Conservation (phyloP, 2,888 invertebrate species). For the Celastrina argiolus region DNA sequence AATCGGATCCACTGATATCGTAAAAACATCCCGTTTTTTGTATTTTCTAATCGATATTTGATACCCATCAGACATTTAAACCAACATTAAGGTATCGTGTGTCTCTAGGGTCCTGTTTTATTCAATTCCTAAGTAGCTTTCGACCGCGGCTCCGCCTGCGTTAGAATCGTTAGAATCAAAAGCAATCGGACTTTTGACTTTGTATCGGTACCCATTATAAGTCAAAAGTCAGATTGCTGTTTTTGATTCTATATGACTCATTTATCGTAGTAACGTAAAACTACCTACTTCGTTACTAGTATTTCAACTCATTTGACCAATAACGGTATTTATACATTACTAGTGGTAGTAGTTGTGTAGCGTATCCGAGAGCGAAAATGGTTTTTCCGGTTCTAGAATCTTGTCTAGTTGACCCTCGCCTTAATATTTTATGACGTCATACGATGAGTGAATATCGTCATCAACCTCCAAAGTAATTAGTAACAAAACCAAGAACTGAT, state of each 20-base stretch:
- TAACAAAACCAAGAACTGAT: too few relatives aligned
- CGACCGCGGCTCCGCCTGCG: too few relatives aligned
- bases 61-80: neutral
- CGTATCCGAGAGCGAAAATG: conserved; percentile 4
- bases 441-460: neutral
- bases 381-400: neutral
- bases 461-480: neutral
- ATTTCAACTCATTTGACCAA: neutral
- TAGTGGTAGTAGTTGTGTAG: neutral
- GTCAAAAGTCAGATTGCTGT: too few relatives aligned
- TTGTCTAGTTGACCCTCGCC: neutral
- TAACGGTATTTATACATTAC: neutral
- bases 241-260: too few relatives aligned
- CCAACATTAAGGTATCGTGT: neutral
- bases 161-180: too few relatives aligned
- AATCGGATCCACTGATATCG: neutral
- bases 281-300: too few relatives aligned
- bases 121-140: too few relatives aligned
- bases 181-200: too few relatives aligned
- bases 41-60: conserved; percentile 3
- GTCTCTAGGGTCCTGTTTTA: neutral
- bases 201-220: too few relatives aligned
- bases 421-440: neutral
- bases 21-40: conserved; percentile 12
- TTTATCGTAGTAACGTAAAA: too few relatives aligned